Percentiles rank a stretch among this genome's conserved stretches.
These are phyloP conservation scores for Nephila pilipes DNA, from an alignment of 1,140 invertebrate genomes.

Conservation along the genomic window DNA sequence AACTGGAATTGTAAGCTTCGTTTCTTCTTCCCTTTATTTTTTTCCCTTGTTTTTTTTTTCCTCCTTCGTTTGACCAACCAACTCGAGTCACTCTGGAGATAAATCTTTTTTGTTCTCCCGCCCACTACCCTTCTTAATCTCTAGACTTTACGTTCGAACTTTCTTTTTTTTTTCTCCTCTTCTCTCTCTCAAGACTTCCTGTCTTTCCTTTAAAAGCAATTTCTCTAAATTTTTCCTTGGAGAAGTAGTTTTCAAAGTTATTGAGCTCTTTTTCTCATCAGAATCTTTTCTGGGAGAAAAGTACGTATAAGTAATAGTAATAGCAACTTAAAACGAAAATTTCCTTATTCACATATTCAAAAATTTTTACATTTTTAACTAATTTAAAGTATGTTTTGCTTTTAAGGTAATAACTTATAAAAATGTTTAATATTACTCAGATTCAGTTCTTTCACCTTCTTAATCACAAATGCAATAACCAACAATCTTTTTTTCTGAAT, in stretches of 20 bases:
- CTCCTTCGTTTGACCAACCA: constrained; percentile 71
- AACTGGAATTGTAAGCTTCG: constrained; percentile 76
- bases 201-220: constrained; percentile 36
- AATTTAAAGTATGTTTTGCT: too few species aligned
- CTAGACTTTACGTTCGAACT: constrained; percentile 55
- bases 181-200: constrained; percentile 8
- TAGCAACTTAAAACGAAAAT: too few species aligned
- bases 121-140: constrained; percentile 66
- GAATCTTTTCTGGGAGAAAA: too few species aligned
- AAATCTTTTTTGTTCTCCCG: constrained; percentile 74
- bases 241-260: neutral
- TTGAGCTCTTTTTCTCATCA: too few species aligned
- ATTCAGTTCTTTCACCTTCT: too few species aligned
- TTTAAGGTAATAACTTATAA: too few species aligned
- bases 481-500: too few species aligned
- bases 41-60: constrained; percentile 58
- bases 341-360: too few species aligned
- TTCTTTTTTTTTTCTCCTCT: neutral
- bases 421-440: too few species aligned
- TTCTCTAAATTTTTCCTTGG: constrained; percentile 21
- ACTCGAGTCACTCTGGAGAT: constrained; percentile 69
- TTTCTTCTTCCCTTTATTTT: constrained; percentile 51
- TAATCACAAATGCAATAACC: too few species aligned
- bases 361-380: too few species aligned
- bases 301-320: too few species aligned